Percentiles rank a stretch among this genome's conserved stretches.
Conservation (phyloP, 2,888 invertebrate genomes). For the Xylota sylvarum region DNA sequence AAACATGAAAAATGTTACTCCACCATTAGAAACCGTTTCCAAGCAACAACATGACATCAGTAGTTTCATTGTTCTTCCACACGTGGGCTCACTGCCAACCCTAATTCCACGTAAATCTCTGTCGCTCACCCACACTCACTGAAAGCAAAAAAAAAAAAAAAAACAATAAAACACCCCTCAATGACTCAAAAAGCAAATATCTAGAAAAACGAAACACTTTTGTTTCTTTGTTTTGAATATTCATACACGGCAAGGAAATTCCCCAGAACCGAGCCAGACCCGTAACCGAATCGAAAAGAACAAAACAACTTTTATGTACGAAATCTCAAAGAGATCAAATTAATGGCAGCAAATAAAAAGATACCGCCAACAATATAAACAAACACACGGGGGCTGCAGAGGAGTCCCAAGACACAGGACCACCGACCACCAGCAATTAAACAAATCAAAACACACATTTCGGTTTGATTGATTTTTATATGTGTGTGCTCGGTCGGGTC, state of each 20-base stretch:
- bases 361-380: conserved; percentile 71
- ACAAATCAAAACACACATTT: conserved; percentile 77
- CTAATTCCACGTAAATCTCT: too few relatives aligned
- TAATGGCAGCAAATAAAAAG: conserved; percentile 76
- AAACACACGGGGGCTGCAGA: conserved; percentile 47
- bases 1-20: too few relatives aligned
- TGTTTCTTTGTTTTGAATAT: conserved; percentile 48
- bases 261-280: conserved; percentile 28
- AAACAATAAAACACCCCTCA: conserved; percentile 2
- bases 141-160: neutral
- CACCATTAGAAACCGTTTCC: too few relatives aligned
- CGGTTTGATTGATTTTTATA: conserved; percentile 75
- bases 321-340: conserved; percentile 76
- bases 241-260: conserved; percentile 42
- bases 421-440: conserved; percentile 76
- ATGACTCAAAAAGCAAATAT: conserved; percentile 3
- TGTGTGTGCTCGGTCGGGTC: conserved; percentile 16
- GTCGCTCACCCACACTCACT: too few relatives aligned
- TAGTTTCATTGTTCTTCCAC: too few relatives aligned
- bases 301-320: conserved; percentile 72
- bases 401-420: conserved; percentile 50
- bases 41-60: too few relatives aligned
- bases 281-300: conserved; percentile 33
- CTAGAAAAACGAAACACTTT: conserved; percentile 22
- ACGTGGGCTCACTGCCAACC: too few relatives aligned